A percentile compares a stretch with the other conserved stretches of the same genome.
Conservation (phyloP, 2,888 invertebrate species). For the Isoperla grammatica region DNA sequence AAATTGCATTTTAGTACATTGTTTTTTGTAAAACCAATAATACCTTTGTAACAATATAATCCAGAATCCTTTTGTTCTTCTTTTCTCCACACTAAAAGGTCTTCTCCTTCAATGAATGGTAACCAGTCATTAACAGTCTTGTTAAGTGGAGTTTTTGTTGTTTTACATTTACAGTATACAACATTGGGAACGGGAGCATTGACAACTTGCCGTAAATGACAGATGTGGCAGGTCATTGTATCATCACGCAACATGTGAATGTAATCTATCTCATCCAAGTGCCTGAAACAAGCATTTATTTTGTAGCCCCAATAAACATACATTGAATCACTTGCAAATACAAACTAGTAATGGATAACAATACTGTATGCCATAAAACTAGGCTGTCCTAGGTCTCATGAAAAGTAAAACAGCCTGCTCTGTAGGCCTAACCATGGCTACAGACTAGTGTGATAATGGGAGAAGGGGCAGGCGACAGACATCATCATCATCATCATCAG, state of each 20-base stretch:
- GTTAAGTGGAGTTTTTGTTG: constrained; percentile 23
- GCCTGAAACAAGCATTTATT: constrained; percentile 37
- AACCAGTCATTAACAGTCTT: constrained; percentile 49
- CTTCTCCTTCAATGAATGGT: constrained; percentile 72
- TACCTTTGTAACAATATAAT: constrained; percentile 72
- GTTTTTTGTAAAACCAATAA: not conserved
- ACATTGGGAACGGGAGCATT: constrained; percentile 43
- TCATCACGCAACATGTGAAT: constrained; percentile 49
- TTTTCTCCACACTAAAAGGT: constrained; percentile 76
- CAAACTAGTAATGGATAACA: too few species aligned
- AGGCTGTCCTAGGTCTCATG: too few species aligned
- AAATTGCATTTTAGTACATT: too few species aligned
- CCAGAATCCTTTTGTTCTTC: constrained; percentile 55
- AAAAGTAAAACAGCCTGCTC: too few species aligned
- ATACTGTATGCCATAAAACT: too few species aligned
- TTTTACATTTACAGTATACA: constrained; percentile 47
- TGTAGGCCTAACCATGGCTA: too few species aligned
- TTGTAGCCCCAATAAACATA: not conserved
- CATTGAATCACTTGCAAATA: not conserved
- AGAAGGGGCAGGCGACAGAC: too few species aligned
- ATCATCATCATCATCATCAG: too few species aligned
- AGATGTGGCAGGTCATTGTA: constrained; percentile 50
- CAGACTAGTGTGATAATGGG: too few species aligned
- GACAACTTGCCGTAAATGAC: constrained; percentile 45
- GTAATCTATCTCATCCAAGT: constrained; percentile 54